These are phyloP conservation scores for Leptoclinus maculatus DNA, from an alignment of 2,797 vertebrate genomes.

Conservation along the genomic window DNA sequence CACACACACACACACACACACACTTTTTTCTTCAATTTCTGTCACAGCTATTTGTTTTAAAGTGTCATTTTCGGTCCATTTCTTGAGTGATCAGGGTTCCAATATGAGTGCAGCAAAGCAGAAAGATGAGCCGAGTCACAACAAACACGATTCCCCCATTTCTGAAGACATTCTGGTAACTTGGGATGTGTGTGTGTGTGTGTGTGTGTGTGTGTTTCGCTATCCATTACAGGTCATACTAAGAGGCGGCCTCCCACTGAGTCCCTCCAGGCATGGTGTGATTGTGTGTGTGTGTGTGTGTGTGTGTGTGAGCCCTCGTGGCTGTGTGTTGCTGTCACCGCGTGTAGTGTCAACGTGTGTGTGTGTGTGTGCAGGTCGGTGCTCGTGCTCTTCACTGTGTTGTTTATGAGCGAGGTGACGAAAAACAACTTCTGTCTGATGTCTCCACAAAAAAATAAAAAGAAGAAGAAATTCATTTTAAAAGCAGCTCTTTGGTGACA, in stretches of 20 bases:
- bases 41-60: conserved; percentile 39
- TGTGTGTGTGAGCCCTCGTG: conserved; percentile 18
- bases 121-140: conserved; percentile 67
- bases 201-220: conserved; percentile 35
- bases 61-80: conserved; percentile 57
- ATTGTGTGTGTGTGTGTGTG: conserved; percentile 38
- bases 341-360: neutral
- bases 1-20: neutral
- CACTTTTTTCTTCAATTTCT: conserved; percentile 15
- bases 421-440: conserved; percentile 34
- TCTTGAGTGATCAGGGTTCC: conserved; percentile 39
- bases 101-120: conserved; percentile 52
- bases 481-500: neutral
- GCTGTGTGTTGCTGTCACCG: conserved; percentile 26
- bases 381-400: conserved; percentile 20
- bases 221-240: conserved; percentile 69
- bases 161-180: conserved; percentile 53
- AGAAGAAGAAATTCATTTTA: too few relatives aligned
- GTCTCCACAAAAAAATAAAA: too few relatives aligned
- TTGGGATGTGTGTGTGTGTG: conserved; percentile 32
- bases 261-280: conserved; percentile 58
- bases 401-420: conserved; percentile 22
- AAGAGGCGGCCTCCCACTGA: conserved; percentile 54
- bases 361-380: conserved; percentile 9
- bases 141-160: conserved; percentile 61